Evolutionary conservation across 2,113 vertebrate species (phyloP).

Genomic region (Potamarius usumacintae): DNA sequence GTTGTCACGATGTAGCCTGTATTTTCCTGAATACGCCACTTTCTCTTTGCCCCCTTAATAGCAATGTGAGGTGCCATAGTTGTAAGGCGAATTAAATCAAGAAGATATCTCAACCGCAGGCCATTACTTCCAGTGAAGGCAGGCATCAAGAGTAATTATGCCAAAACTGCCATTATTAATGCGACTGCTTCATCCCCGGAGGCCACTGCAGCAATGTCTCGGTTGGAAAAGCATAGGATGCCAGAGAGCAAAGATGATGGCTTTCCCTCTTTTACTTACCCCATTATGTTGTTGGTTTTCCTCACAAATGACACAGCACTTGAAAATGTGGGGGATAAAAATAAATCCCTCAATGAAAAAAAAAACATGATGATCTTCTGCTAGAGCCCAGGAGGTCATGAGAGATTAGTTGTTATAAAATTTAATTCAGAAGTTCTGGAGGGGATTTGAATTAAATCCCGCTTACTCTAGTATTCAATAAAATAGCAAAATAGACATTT

Average conservation of each 20-base stretch:
- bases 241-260: constrained; percentile 46
- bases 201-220: constrained; percentile 68
- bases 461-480: not conserved
- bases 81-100: constrained; percentile 79
- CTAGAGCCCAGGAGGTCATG: constrained; percentile 18
- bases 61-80: constrained; percentile 74
- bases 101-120: constrained; percentile 75
- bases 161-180: constrained; percentile 80
- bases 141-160: constrained; percentile 81
- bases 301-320: constrained; percentile 23
- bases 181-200: constrained; percentile 69
- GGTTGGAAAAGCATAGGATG: constrained; percentile 51
- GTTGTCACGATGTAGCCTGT: not conserved
- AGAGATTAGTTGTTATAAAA: constrained; percentile 21
- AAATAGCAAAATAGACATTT: not conserved
- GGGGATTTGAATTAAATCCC: constrained; percentile 12
- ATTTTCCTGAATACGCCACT: constrained; percentile 39
- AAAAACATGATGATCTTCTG: constrained; percentile 12
- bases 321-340: constrained; percentile 4
- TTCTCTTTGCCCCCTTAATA: constrained; percentile 47
- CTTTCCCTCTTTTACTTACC: constrained; percentile 44
- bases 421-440: not conserved
- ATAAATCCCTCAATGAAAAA: constrained; percentile 10
- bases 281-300: constrained; percentile 49
- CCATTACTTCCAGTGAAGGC: constrained; percentile 74